Evolutionary conservation across 2,113 vertebrate genomes (phyloP).

Genomic region (Proteles cristata): DNA sequence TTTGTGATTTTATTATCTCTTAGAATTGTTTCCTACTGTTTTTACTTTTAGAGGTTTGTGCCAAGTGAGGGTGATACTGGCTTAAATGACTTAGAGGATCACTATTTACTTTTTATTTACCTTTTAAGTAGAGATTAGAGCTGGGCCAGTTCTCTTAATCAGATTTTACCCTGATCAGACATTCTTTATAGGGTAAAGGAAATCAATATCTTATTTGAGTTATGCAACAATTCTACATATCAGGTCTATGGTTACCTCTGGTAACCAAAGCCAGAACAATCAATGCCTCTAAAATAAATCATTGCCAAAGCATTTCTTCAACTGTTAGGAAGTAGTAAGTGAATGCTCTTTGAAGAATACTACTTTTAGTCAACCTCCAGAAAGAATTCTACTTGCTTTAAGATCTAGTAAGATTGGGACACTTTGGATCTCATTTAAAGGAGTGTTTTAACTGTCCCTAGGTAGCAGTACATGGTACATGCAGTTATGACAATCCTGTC

Average conservation of each 20-base stretch:
- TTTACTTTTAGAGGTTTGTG: slow-evolving; percentile 35
- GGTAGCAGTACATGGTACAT: neutral
- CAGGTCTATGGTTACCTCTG: neutral
- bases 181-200: neutral
- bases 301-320: neutral
- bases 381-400: neutral
- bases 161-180: neutral
- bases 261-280: neutral
- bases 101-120: neutral
- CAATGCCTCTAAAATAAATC: neutral
- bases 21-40: slow-evolving; percentile 10
- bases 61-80: neutral
- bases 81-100: neutral
- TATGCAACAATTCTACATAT: neutral
- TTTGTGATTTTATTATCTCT: slow-evolving; percentile 51
- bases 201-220: neutral
- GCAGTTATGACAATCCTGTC: slow-evolving; percentile 33
- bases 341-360: neutral
- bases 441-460: neutral
- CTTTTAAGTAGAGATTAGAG: slow-evolving; percentile 13
- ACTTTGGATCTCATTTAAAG: neutral
- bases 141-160: neutral
- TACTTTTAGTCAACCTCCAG: neutral
- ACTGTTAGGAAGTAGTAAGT: neutral
- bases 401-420: neutral